Conservation (phyloP, 2,888 invertebrate genomes). For the Caenorhabditis sp. region DNA sequence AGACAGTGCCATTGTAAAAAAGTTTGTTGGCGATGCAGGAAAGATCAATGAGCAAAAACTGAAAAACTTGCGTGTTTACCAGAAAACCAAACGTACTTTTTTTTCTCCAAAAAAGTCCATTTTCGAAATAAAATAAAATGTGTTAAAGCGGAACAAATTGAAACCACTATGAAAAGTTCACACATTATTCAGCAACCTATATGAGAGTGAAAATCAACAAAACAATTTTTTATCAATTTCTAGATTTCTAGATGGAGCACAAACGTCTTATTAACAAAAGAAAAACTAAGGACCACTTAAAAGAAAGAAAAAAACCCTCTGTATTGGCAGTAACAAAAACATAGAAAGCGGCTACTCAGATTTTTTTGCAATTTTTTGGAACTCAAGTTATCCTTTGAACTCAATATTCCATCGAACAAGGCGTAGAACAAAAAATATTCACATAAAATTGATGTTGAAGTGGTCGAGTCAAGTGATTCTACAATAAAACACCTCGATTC, state of each 20-base stretch:
- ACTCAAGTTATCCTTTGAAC: neutral
- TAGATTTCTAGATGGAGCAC: neutral
- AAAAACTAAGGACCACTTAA: neutral
- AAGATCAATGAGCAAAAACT: neutral
- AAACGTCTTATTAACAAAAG: neutral
- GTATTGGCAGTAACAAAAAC: too few relatives aligned
- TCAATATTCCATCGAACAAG: neutral
- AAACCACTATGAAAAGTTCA: neutral
- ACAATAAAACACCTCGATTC: neutral
- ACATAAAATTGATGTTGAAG: neutral
- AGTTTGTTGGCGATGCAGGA: neutral
- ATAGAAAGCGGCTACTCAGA: too few relatives aligned
- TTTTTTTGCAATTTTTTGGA: neutral
- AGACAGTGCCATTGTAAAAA: slow-evolving; percentile 22
- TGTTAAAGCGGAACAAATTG: neutral
- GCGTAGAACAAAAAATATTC: neutral
- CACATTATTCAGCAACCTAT: neutral
- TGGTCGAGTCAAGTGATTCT: slow-evolving; percentile 1
- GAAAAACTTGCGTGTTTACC: too few relatives aligned
- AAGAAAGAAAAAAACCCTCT: too few relatives aligned
- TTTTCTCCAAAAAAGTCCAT: neutral
- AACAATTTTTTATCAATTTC: neutral
- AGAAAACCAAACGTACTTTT: too few relatives aligned
- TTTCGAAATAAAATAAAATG: neutral
- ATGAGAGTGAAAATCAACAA: too few relatives aligned